Conservation (phyloP, 2,113 vertebrate species). For the Formicarius rufipectus region DNA sequence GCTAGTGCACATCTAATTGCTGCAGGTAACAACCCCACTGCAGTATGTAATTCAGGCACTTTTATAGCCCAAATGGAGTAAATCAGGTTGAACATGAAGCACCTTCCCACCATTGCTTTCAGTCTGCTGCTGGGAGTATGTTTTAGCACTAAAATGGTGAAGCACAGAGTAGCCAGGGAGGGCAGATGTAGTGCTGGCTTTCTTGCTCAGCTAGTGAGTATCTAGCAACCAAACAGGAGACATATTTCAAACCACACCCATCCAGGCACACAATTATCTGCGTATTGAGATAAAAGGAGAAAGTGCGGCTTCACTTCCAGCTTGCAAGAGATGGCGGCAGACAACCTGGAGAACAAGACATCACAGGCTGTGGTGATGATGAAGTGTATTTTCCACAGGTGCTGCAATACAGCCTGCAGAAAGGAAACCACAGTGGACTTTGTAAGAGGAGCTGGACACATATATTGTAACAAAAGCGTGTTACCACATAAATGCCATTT, state of each 20-base stretch:
- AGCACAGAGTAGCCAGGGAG: neutral
- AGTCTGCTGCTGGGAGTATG: neutral
- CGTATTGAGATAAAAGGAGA: neutral
- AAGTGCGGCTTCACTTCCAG: neutral
- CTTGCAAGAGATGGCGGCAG: neutral
- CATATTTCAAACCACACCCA: neutral
- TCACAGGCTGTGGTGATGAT: neutral
- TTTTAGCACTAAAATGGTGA: neutral
- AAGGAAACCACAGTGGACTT: neutral
- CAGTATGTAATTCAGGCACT: neutral
- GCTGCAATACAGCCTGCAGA: neutral
- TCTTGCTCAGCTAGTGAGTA: neutral
- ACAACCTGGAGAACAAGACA: neutral
- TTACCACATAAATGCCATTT: neutral
- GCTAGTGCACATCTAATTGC: neutral
- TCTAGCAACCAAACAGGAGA: neutral
- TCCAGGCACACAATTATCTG: neutral
- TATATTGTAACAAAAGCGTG: neutral
- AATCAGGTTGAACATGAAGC: neutral
- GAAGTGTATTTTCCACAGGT: neutral
- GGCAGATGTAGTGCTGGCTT: neutral
- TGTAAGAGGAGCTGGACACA: neutral
- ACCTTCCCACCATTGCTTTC: neutral
- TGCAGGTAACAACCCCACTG: neutral
- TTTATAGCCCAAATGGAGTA: neutral